phyloP scores from a whole-genome alignment of 2,113 vertebrate species.

The Ascaphus truei region DNA sequence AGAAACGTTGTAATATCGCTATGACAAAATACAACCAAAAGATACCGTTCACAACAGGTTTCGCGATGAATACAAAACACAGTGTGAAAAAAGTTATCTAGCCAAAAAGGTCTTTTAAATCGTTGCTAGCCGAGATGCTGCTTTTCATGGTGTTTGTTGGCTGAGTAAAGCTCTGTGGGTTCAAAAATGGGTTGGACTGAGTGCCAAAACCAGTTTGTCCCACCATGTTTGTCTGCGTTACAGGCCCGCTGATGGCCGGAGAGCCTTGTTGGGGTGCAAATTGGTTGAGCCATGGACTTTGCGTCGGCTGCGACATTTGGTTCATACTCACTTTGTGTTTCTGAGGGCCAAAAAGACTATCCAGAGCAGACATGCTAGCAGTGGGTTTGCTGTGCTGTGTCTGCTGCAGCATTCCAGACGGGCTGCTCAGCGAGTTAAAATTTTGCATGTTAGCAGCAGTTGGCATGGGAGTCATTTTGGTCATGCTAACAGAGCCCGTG shows the following conservation, averaged over 20 bases:
- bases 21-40: conserved; percentile 20
- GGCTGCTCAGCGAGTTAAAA: conserved; percentile 66
- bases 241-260: conserved; percentile 53
- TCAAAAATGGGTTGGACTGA: conserved; percentile 95
- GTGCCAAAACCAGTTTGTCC: conserved; percentile 78
- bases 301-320: conserved; percentile 80
- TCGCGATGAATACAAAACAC: conserved; percentile 54
- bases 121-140: conserved; percentile 85
- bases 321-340: conserved; percentile 94
- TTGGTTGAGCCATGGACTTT: conserved; percentile 84
- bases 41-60: conserved; percentile 53
- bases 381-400: conserved; percentile 66
- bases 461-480: conserved; percentile 58
- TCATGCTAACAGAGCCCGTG: conserved; percentile 44
- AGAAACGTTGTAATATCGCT: not conserved
- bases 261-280: conserved; percentile 69
- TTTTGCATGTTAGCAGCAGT: conserved; percentile 73
- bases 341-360: conserved; percentile 84
- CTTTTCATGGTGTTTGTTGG: conserved; percentile 72
- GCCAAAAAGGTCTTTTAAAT: conserved; percentile 95
- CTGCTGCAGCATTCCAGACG: conserved; percentile 50
- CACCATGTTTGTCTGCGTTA: conserved; percentile 61
- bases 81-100: conserved; percentile 52
- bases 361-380: conserved; percentile 83
- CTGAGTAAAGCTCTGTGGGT: conserved; percentile 90